phyloP scores from a whole-genome alignment of 2,888 invertebrate genomes.

The Volucella inflata region DNA sequence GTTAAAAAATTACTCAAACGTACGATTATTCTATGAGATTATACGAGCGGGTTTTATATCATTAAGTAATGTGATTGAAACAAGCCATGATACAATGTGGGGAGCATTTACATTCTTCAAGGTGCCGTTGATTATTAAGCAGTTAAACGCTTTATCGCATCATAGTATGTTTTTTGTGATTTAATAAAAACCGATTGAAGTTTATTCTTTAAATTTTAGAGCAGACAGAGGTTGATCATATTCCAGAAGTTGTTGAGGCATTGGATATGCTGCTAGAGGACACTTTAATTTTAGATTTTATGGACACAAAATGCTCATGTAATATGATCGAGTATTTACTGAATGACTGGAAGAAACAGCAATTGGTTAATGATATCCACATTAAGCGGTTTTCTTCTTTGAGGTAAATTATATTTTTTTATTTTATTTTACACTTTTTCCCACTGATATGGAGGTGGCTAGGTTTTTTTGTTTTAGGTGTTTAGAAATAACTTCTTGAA shows the following conservation, averaged over 20 bases:
- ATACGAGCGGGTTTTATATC: slow-evolving; percentile 95
- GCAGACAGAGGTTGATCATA: slow-evolving; percentile 85
- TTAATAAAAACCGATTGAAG: not conserved
- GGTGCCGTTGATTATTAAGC: slow-evolving; percentile 91
- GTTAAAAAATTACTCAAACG: slow-evolving; percentile 91
- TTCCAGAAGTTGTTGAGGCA: slow-evolving; percentile 91
- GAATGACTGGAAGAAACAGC: slow-evolving; percentile 91
- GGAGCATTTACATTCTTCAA: slow-evolving; percentile 97
- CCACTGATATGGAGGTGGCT: not conserved
- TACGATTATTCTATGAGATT: slow-evolving; percentile 94
- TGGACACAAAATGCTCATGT: slow-evolving; percentile 94
- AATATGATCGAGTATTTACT: slow-evolving; percentile 93
- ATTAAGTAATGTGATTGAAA: slow-evolving; percentile 93
- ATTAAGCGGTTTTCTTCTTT: slow-evolving; percentile 87
- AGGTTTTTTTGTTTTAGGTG: no score
- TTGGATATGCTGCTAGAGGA: slow-evolving; percentile 93
- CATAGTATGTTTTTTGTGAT: slow-evolving; percentile 82
- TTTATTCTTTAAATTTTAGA: slow-evolving; percentile 17
- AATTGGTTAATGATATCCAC: slow-evolving; percentile 91
- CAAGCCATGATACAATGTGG: slow-evolving; percentile 94
- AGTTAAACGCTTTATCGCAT: slow-evolving; percentile 86
- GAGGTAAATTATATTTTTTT: slow-evolving; percentile 80
- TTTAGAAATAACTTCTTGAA: no score
- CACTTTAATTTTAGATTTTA: slow-evolving; percentile 92
- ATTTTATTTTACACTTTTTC: not conserved